Base-by-base conservation (phyloP, 2,113 vertebrate species). In the Aspiorhynchus laticeps region DNA sequence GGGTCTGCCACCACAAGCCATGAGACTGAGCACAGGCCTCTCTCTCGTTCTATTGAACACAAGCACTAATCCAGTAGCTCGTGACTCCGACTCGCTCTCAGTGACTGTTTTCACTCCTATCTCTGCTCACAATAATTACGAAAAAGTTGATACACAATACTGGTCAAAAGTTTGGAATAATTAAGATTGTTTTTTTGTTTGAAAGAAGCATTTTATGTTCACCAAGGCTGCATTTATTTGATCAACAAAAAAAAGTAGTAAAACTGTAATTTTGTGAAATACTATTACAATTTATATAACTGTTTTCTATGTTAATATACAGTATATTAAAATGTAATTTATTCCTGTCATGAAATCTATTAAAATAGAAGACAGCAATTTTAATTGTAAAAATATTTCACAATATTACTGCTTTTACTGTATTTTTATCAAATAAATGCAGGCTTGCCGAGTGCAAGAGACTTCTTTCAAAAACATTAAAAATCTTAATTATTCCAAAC, bases 1-100 rank as follows among this genome's bases (percentile, higher is more conserved):
- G 28, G 79, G 76, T 85, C 73, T 71, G 26, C 80, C 43, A 69
- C 33, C 73, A 78, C 41, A 76, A 65, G 46, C 86, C 86, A 48
- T 51, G 38, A 71, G 17, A 71, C 8, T 48, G 78, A 80, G 11
- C 61, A 28, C 61, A 67, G 10, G 6, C 78, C 12, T 53, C 26
- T 79, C 48, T 36, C 48, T 79, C 77, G 31, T 33, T 36, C 53
- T 82, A 33, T 69, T 31, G 41, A 69, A 83, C 63, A 31, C 15
- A 24, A 15, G 56, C 80, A 26, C 41, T 67, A 67, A 83, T 69
- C 80, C 80, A 83, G 41, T 51, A 15, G 38, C 80, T 48, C 7
- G 11, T 31, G 61, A 51, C 38, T 69, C 5, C 26, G 9, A 83
- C 63, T 21, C 36, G 6, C 41, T 69, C 63, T 43, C 59, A 28